Base-by-base conservation (phyloP, 2,888 invertebrate species). In the Drosophila flavopinicola region DNA sequence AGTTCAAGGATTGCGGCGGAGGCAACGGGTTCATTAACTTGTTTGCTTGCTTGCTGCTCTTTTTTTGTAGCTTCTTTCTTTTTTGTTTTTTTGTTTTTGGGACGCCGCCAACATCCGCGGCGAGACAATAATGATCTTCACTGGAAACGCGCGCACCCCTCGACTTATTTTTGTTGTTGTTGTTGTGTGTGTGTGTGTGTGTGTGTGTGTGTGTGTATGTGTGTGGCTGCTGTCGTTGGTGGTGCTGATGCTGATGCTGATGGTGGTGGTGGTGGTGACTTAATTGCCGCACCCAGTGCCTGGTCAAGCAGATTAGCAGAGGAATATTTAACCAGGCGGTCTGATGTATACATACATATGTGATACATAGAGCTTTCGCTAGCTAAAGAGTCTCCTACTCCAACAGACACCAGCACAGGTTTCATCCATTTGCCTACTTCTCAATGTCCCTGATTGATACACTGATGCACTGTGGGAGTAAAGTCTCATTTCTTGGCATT, bases 81-180 rank as follows among this genome's bases (percentile, higher is more conserved):
- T 27, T 37, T 23, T 44, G 56, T 25, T 27, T 48, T 39, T 25
- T 35, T 42, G 63, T 69, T 69, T 74, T 66, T 65, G 38, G 58
- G 51, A 52, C 60, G 66, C 48, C 60, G 56, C 35, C 66, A 77
- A 72, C 78, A 77, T 77, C 66, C 75, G 78, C 75, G 74, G 68
- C 80, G 76, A 82, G 80, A 83, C 83, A 82, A 79, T 82, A 82
- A 82, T 82, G 80, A 83, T 82, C 80, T 83, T 82, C 83, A 27
- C 78, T 82, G 80, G 80, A 82, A 82, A 69, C 67, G 49, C 69
- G 75, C 77, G 66, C 60, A 66, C 48, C 59, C 39, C 35, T 29
- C 42, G 23, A 48, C 15, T 13, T 41, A 25, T 45, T 47, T 54
- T 38, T 42, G 44, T 29, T 47, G 42, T 25, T 32, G 39, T 48